Evolutionary conservation across 2,888 invertebrate species (phyloP).

Genomic region (Pedicia rivosa): DNA sequence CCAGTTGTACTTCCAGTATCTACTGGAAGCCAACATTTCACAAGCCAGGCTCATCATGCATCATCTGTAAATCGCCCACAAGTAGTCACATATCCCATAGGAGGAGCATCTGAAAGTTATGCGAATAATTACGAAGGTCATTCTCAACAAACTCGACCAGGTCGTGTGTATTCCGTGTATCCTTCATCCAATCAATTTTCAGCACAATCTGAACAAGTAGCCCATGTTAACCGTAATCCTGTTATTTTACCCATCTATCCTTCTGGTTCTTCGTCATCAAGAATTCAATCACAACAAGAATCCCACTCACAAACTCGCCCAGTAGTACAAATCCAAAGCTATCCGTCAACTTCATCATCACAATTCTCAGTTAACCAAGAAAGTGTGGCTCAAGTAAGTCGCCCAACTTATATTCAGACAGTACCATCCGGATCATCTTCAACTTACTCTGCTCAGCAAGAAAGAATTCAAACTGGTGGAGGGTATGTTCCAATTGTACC

Average conservation of each 20-base stretch:
- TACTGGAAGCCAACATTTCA: conserved; percentile 2
- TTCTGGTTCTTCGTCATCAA: conserved; percentile 13
- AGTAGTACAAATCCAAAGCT: conserved; percentile 9
- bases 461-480: conserved; percentile 8
- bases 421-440: conserved; percentile 4
- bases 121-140: neutral
- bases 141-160: conserved; percentile 1
- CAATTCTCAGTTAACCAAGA: neutral
- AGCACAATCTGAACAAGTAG: neutral
- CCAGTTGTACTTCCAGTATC: conserved; percentile 12
- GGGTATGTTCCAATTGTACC: conserved; percentile 5
- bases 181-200: neutral
- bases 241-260: conserved; percentile 7
- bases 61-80: conserved; percentile 1
- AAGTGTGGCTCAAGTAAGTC: neutral
- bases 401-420: conserved; percentile 5
- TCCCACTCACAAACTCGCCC: conserved; percentile 13
- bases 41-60: neutral
- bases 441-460: neutral
- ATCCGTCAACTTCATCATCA: conserved; percentile 6
- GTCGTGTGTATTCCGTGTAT: neutral
- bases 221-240: neutral
- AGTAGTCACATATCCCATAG: conserved; percentile 1
- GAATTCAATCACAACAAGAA: conserved; percentile 14
- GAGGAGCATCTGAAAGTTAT: neutral